Conservation (phyloP, 2,113 vertebrate genomes). For the Mohoua ochrocephala region DNA sequence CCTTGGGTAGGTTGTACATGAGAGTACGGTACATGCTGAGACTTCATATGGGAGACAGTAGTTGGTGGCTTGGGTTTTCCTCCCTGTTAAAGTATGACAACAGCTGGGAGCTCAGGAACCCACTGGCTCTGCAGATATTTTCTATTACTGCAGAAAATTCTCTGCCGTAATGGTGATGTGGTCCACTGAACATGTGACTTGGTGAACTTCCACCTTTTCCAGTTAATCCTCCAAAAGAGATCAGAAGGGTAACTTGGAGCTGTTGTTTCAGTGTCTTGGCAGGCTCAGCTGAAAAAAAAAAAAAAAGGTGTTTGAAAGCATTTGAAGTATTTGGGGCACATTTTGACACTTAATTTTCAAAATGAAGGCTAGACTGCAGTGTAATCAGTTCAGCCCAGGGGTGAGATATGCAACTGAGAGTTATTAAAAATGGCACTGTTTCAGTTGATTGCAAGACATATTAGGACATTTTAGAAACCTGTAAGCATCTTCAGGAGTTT, state of each 20-base stretch:
- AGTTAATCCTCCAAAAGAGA: background rate
- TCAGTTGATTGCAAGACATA: conserved; percentile 1
- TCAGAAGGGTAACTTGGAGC: background rate
- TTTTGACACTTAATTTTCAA: background rate
- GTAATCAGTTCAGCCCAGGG: background rate
- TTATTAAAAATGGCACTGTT: background rate
- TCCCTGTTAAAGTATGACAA: background rate
- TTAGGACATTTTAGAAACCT: background rate
- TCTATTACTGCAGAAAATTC: background rate
- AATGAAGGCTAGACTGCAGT: background rate
- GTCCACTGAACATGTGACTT: background rate
- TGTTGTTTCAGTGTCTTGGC: background rate
- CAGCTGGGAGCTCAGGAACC: background rate
- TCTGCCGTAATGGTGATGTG: background rate
- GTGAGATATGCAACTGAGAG: background rate
- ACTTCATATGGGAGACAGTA: background rate
- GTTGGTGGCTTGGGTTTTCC: background rate
- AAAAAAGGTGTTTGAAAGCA: background rate
- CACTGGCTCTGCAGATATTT: background rate
- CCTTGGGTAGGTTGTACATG: background rate
- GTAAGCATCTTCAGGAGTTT: background rate
- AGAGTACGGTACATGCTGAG: background rate
- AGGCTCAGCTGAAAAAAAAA: background rate
- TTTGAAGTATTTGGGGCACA: background rate
- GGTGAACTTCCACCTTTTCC: background rate